These are phyloP conservation scores for Poecilia gillii DNA, from an alignment of 2,797 vertebrate species.

Conservation along the genomic window DNA sequence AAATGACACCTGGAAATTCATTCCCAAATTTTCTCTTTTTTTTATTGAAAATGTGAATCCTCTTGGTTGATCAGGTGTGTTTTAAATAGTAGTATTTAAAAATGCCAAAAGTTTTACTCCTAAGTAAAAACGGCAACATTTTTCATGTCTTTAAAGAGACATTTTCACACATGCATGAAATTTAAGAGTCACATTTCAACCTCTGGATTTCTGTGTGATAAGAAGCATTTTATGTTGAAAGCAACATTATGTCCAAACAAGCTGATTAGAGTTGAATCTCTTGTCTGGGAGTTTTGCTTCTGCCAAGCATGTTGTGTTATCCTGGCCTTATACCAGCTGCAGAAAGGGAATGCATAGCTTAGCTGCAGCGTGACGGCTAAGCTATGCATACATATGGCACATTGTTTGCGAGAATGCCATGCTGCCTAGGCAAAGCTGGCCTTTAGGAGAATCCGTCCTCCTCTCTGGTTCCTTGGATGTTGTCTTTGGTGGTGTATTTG, in stretches of 20 bases:
- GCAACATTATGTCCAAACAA: neutral
- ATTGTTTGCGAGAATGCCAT: neutral
- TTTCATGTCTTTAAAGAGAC: neutral
- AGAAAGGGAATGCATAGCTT: conserved; percentile 1
- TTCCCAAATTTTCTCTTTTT: neutral
- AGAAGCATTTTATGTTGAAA: neutral
- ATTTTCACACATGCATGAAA: neutral
- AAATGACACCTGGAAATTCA: neutral
- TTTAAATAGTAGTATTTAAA: neutral
- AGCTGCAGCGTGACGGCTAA: neutral
- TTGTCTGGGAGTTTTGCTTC: neutral
- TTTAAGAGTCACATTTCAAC: neutral
- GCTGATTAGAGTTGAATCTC: neutral
- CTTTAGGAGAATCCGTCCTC: neutral
- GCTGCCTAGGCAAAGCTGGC: neutral
- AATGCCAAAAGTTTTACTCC: neutral
- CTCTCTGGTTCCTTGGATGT: neutral
- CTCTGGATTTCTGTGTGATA: neutral
- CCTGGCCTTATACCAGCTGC: neutral
- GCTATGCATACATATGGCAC: neutral
- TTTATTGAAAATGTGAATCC: neutral
- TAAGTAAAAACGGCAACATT: neutral
- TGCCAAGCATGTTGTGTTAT: neutral
- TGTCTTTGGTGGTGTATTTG: neutral
- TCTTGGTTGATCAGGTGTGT: neutral